These are phyloP conservation scores for Athalia rosae DNA, from an alignment of 2,888 invertebrate species.

Conservation along the genomic window DNA sequence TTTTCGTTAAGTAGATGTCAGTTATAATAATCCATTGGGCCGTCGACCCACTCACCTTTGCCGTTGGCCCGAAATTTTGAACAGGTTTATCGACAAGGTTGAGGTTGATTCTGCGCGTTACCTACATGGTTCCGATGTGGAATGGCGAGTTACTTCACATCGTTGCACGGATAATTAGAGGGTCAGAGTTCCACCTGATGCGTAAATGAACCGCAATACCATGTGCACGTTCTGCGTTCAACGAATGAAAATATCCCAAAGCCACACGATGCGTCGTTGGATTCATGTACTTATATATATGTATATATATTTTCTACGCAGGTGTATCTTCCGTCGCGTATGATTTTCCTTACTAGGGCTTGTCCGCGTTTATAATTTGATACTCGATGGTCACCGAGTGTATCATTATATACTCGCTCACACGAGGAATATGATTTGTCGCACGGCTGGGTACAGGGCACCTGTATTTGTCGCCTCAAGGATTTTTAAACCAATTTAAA, in stretches of 20 bases:
- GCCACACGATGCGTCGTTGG: too few species aligned
- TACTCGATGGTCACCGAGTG: constrained; percentile 22
- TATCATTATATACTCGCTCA: constrained; percentile 21
- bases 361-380: constrained; percentile 26
- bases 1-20: constrained; percentile 37
- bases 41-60: constrained; percentile 26
- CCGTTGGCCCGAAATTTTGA: constrained; percentile 2
- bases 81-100: neutral
- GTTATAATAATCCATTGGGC: constrained; percentile 33
- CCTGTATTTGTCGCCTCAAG: neutral
- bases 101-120: neutral
- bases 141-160: constrained; percentile 10
- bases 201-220: too few species aligned
- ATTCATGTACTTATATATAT: neutral
- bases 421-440: constrained; percentile 29
- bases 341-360: constrained; percentile 26
- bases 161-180: neutral
- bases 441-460: neutral
- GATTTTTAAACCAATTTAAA: constrained; percentile 10
- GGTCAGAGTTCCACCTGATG: too few species aligned
- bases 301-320: neutral
- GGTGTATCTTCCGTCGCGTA: constrained; percentile 20
- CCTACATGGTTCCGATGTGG: constrained; percentile 14
- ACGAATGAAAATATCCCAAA: too few species aligned
- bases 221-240: too few species aligned